Evolutionary conservation across 2,888 invertebrate genomes (phyloP).

Genomic region (Aspidapion aeneum): DNA sequence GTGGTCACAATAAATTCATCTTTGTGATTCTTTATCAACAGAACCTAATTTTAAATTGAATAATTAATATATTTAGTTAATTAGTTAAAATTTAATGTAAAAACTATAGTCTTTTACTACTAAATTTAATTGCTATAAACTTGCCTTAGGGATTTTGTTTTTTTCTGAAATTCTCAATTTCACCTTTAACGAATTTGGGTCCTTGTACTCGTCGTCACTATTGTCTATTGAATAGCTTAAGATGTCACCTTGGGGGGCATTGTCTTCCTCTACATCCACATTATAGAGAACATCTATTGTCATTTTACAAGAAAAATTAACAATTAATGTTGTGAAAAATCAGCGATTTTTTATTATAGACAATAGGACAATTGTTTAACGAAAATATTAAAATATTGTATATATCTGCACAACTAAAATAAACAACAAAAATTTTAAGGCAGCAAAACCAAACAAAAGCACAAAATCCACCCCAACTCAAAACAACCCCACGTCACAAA

Average conservation of each 20-base stretch:
- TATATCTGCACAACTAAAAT: neutral
- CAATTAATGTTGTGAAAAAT: conserved; percentile 7
- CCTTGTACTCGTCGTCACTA: conserved; percentile 16
- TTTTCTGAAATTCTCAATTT: conserved; percentile 17
- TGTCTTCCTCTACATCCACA: neutral
- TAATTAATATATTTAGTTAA: neutral
- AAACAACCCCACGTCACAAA: neutral
- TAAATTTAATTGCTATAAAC: conserved; percentile 11
- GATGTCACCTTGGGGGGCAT: conserved; percentile 14
- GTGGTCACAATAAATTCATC: neutral
- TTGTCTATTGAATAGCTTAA: conserved; percentile 20
- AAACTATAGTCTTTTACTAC: no score
- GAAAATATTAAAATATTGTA: neutral
- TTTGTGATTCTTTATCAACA: conserved; percentile 1
- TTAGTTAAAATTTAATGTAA: no score
- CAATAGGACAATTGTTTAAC: neutral
- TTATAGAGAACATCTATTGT: conserved; percentile 13
- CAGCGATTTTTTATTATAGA: neutral
- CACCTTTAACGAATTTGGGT: conserved; percentile 7
- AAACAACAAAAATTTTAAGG: neutral
- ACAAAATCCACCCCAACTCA: neutral
- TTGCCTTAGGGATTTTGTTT: conserved; percentile 10
- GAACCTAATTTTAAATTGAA: neutral
- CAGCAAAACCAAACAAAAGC: neutral
- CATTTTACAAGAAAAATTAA: conserved; percentile 2